Evolutionary conservation across 2,113 vertebrate genomes (phyloP), one percentile per base, ranked within the genome.

Genomic region (Anguilla rostrata): DNA sequence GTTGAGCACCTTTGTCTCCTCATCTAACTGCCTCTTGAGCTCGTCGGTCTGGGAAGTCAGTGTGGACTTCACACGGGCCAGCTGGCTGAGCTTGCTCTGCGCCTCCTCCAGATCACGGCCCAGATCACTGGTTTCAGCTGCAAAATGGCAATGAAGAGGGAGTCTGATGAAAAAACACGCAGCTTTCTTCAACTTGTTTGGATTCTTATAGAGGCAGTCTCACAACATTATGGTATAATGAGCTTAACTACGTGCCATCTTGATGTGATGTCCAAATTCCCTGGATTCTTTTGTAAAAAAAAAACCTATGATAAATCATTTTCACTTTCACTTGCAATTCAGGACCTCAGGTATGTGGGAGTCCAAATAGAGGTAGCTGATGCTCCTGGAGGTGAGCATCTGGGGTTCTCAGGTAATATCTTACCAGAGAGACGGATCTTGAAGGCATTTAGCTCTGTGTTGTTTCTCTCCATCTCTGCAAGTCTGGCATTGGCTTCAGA

Each of bases 41-140:
- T 89, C 85, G 60, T 90, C 88, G 78, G 89, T 84, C 86, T 85
- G 85, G 78, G 89, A 88, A 80, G 88, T 91, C 78, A 86, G 84
- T 9, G 89, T 86, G 60, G 88, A 85, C 46, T 87, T 90, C 22
- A 82, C 79, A 84, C 87, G 89, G 63, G 88, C 87, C 90, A 86
- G 89, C 94, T 92, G 95, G 90, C 60, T 95, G 88, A 78, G 92
- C 90, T n/a, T 96, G 95, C 60, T 96, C 71, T 75, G 71, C 12
- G 71, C 96, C 88, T 97, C 96, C 91, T 95, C 95, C 0, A 96
- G 90, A 41, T 94, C 94, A 83, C 93, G 95, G 40, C 75, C 0
- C 89, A 95, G 92, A 79, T 96, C 93, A 85, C 92, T 93, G 95
- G 87, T 3, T 75, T 75, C 71, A 75, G 71, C 71, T 75, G 71